Base-by-base conservation (phyloP, 1,140 invertebrate species). In the Lordiphosa clarofinis region DNA sequence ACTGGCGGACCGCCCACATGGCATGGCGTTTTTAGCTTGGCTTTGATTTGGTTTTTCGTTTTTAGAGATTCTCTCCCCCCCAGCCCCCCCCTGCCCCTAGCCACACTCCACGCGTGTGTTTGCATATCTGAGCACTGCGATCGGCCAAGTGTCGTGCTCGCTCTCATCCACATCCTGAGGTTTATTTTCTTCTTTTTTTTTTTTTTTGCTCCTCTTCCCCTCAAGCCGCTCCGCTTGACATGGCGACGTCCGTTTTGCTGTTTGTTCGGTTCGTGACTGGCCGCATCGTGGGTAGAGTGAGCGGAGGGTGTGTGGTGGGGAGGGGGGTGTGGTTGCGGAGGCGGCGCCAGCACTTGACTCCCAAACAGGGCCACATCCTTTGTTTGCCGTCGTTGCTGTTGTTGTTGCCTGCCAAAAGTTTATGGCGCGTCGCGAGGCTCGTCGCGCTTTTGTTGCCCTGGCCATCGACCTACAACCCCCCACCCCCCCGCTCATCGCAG, bases 371-470 rank as follows among this genome's bases (percentile, higher is more conserved):
- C 43, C 69, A 47, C 43, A 65, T 66, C 46, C 70, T 66, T 73
- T 67, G 61, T 60, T 61, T 63, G 68, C 53, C 69, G 19, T 50
- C 19, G 48, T 38, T 8, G 46, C n/a, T n/a, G n/a, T 36, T 2
- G 48, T 52, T 11, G 48, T 9, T 10, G 68, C 49, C 69, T 73
- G 71, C 71, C 71, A 71, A 81, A 81, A 81, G 75, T 81, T 81
- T 81, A 81, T 71, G 71, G 71, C 66, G 62, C 71, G 66, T 74
- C 65, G 75, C 57, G 56, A 68, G 67, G 13, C 58, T 68, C 47
- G 63, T 68, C 64, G 63, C 64, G 49, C 65, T 81, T 79, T 66
- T 70, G 52, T 67, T 66, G 50, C 50, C 50, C 44, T 68, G 63
- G 63, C 64, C 72, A 74, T 74, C 71, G 71, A 73, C 65, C 65